phyloP scores from a whole-genome alignment of 53 echinoderm and acorn worm species.

The Holothuria leucospilota region DNA sequence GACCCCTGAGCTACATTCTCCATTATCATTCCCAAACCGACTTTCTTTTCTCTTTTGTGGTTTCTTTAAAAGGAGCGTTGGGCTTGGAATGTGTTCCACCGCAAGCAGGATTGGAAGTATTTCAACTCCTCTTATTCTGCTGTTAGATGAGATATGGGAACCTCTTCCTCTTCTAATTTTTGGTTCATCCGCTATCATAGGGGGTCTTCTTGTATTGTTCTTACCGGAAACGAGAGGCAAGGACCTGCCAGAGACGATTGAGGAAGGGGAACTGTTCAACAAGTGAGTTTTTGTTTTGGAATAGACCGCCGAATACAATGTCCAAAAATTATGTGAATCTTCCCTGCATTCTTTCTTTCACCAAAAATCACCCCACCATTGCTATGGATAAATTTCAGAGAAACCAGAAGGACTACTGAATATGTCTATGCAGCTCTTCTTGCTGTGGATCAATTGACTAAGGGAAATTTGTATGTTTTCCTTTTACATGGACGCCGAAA shows the following conservation, averaged over 20 bases:
- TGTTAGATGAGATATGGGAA: slow-evolving; percentile 10
- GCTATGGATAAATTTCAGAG: too few species aligned
- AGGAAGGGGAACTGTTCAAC: slow-evolving; percentile 20
- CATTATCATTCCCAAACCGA: too few species aligned
- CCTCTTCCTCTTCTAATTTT: slow-evolving; percentile 33
- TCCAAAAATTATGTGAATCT: too few species aligned
- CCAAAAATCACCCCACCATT: too few species aligned
- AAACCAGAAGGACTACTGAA: too few species aligned
- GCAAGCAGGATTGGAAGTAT: slow-evolving; percentile 17
- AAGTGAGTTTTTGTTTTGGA: background rate
- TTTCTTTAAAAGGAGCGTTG: slow-evolving; percentile 21
- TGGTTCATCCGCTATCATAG: slow-evolving; percentile 8
- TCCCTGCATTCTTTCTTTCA: too few species aligned
- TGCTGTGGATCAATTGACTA: too few species aligned
- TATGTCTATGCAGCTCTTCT: too few species aligned
- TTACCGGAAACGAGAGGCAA: slow-evolving; percentile 32
- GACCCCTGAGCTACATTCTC: too few species aligned
- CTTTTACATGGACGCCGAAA: too few species aligned
- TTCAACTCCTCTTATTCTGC: slow-evolving; percentile 16
- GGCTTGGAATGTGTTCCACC: slow-evolving; percentile 23
- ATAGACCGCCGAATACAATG: too few species aligned
- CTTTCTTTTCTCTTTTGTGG: background rate
- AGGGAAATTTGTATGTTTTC: too few species aligned
- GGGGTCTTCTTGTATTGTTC: background rate
- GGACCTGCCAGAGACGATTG: slow-evolving; percentile 31